These are phyloP conservation scores for Acanthaster planci DNA, from an alignment of 35 echinoderm and acorn worm genomes.

Conservation along the genomic window DNA sequence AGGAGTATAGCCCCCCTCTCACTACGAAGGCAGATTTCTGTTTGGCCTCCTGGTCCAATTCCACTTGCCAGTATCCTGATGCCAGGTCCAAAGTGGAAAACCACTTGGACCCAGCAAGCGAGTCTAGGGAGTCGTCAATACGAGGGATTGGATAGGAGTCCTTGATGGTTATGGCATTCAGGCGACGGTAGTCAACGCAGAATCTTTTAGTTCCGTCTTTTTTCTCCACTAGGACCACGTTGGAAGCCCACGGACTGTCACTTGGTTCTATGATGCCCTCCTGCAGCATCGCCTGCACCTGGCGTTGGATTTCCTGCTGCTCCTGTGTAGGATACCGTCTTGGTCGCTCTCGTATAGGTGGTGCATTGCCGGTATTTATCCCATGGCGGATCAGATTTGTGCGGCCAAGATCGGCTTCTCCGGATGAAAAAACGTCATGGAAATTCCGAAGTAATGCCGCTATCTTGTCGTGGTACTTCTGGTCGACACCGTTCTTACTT, in stretches of 20 bases:
- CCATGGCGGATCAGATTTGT: constrained; percentile 23
- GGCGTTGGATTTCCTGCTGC: neutral
- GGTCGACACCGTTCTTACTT: neutral
- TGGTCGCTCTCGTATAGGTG: neutral
- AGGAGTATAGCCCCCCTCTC: neutral
- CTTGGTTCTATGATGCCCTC: constrained; percentile 2
- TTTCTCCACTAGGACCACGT: constrained; percentile 11
- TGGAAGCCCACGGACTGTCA: constrained; percentile 11
- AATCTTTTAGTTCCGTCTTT: too few relatives aligned
- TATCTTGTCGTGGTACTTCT: neutral
- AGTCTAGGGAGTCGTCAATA: constrained; percentile 33
- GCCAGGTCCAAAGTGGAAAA: too few relatives aligned
- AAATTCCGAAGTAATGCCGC: neutral
- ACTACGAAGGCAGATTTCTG: constrained; percentile 15
- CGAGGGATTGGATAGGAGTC: constrained; percentile 30
- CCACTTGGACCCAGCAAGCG: constrained; percentile 16
- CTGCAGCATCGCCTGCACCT: neutral
- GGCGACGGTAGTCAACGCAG: constrained; percentile 11
- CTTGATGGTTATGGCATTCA: neutral
- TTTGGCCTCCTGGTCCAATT: neutral
- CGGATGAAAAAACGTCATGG: constrained; percentile 14
- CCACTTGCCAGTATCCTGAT: too few relatives aligned
- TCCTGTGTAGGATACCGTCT: neutral
- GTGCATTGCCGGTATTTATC: neutral
- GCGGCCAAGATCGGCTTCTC: neutral